Base-by-base conservation (phyloP, 2,888 invertebrate genomes). In the Anagyrus pseudococci region DNA sequence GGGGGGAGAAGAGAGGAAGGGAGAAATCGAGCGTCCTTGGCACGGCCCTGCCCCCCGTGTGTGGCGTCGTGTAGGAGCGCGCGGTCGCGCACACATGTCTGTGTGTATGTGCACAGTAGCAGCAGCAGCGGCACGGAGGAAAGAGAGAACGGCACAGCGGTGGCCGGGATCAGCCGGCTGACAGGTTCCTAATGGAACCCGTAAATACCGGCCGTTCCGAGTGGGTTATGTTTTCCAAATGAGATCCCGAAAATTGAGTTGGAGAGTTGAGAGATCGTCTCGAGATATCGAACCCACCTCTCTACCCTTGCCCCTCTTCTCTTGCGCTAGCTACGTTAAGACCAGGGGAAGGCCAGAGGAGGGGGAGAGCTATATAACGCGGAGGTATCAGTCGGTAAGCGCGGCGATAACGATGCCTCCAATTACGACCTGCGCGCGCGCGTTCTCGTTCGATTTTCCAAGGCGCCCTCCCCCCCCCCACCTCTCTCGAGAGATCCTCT, bases 111-210 rank as follows among this genome's bases (percentile, higher is more conserved):
- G n/a, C n/a, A n/a, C n/a, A n/a, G n/a, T n/a, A n/a, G n/a, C n/a
- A n/a, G n/a, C n/a, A n/a, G n/a, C n/a, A n/a, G n/a, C n/a, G n/a
- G n/a, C n/a, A n/a, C n/a, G n/a, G n/a, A n/a, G n/a, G n/a, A n/a
- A n/a, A n/a, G n/a, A n/a, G n/a, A n/a, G n/a, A n/a, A n/a, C n/a
- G 7, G 57, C 40, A 49, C 61, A 69, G 68, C 69, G 67, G 68
- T 62, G 62, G 65, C 67, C 72, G 69, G 77, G 78, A 79, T 79
- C 78, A 79, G 66, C 67, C 73, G 72, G 72, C 77, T 80, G 80
- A 80, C 80, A 80, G 79, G 69, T 78, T 76, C 77, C 78, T 79
- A 80, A 80, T 80, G 78, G 80, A 80, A 80, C 73, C 75, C 77
- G 78, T 80, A 80, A 80, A 80, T 78, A 79, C 73, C 73, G 72